Conservation (phyloP, 2,888 invertebrate species). For the Drosophila siamana region DNA sequence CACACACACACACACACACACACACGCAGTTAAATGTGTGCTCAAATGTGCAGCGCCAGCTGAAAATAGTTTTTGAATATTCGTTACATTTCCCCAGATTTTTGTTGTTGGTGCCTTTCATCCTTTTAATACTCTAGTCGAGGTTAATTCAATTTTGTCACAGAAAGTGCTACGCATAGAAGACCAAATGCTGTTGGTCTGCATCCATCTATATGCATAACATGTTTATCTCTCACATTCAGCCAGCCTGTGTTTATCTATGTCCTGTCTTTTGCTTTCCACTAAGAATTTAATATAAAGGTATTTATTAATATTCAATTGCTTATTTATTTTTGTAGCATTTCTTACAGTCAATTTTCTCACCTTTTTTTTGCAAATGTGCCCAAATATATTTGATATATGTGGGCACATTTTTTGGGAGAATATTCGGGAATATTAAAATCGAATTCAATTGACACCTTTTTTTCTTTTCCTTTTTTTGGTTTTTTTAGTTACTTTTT, state of each 20-base stretch:
- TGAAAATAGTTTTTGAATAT: constrained; percentile 60
- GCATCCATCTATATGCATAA: neutral
- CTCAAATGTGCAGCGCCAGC: constrained; percentile 43
- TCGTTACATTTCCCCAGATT: constrained; percentile 40
- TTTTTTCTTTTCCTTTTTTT: too few relatives aligned
- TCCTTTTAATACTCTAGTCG: neutral
- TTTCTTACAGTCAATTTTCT: too few relatives aligned
- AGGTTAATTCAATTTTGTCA: constrained; percentile 1
- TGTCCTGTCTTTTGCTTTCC: too few relatives aligned
- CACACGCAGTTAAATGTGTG: constrained; percentile 6
- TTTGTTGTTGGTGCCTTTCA: neutral
- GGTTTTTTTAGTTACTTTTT: neutral
- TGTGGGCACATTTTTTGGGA: too few relatives aligned
- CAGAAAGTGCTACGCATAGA: neutral
- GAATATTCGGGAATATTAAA: too few relatives aligned
- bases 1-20: constrained; percentile 15
- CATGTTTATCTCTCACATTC: too few relatives aligned
- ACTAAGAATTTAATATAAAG: too few relatives aligned
- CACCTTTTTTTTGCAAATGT: too few relatives aligned
- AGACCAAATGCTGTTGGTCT: neutral
- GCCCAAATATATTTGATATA: too few relatives aligned
- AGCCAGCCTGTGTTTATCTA: too few relatives aligned
- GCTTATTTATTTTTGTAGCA: too few relatives aligned
- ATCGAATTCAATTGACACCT: too few relatives aligned
- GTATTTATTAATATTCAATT: neutral